Conservation (phyloP, 2,113 vertebrate species). For the Cebidichthys violaceus region DNA sequence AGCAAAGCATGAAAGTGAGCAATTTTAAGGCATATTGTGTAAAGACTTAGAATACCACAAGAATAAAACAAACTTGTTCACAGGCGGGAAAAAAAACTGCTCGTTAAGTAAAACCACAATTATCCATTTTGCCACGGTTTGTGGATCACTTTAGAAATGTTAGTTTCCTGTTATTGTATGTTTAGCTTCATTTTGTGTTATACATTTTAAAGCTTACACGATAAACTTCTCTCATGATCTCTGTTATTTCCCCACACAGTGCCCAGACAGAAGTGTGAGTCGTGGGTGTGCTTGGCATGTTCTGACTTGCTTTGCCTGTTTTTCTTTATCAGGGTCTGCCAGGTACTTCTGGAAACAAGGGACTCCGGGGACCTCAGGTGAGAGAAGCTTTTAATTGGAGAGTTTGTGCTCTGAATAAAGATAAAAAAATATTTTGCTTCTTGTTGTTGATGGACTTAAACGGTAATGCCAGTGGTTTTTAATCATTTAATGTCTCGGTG, state of each 20-base stretch:
- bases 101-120: not conserved
- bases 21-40: not conserved
- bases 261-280: not conserved
- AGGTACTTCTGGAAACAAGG: conserved; percentile 85
- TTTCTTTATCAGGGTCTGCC: conserved; percentile 81
- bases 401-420: not conserved
- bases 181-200: not conserved
- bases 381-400: conserved; percentile 10
- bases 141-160: not conserved
- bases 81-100: not conserved
- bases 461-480: not conserved
- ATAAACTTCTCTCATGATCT: no score
- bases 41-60: not conserved
- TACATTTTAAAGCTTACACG: not conserved
- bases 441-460: not conserved
- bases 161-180: not conserved
- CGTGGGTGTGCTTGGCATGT: not conserved
- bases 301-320: conserved; percentile 26
- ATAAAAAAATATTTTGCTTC: not conserved
- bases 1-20: not conserved
- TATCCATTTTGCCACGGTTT: no score
- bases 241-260: not conserved
- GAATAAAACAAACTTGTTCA: not conserved
- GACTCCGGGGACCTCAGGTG: conserved; percentile 86
- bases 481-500: not conserved